Evolutionary conservation across 1,140 invertebrate species (phyloP), one percentile per base, ranked within the genome.

Genomic region (Drosophila malerkotliana): DNA sequence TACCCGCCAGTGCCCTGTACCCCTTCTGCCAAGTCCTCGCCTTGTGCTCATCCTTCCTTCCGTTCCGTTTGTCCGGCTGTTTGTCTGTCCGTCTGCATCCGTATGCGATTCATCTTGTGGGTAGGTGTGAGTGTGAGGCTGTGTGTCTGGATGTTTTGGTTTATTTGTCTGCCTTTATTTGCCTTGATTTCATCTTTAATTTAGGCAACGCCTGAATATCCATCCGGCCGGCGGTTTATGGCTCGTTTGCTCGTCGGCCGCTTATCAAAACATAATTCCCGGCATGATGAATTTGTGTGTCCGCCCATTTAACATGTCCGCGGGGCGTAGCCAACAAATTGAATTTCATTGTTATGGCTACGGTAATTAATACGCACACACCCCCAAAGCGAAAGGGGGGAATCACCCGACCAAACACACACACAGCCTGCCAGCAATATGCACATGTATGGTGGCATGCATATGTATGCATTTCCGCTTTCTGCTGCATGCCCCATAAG

Each of bases 161-260:
- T 58, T 77, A 63, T 82, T 64, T 78, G 79, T 39, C 56, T 32
- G 62, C 51, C 55, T 64, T 34, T 81, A 73, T 81, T 82, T 82
- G 79, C 68, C 62, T 75, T 79, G 80, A 79, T 84, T 83, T 72
- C 72, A 84, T 83, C 79, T 83, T 83, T 71, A 83, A 82, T 83
- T 82, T 84, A 30, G 49, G 58, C 64, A 64, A 47, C 63, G 59
- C 56, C 49, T 47, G 52, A 30, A 30, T 47, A 28, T 54, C 53
- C 47, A 48, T 53, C 32, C 61, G 32, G 30, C 30, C 28, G 48
- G 18, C 49, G 24, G 45, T 63, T 41, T 48, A n/a, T 30, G 52
- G 39, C 49, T 32, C 56, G 51, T 69, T 68, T 82, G 63, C 60
- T 63, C 34, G 56, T 34, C 32, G 49, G 30, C 39, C 39, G 54